Conservation (phyloP, 2,797 vertebrate species). For the Coluber constrictor region DNA sequence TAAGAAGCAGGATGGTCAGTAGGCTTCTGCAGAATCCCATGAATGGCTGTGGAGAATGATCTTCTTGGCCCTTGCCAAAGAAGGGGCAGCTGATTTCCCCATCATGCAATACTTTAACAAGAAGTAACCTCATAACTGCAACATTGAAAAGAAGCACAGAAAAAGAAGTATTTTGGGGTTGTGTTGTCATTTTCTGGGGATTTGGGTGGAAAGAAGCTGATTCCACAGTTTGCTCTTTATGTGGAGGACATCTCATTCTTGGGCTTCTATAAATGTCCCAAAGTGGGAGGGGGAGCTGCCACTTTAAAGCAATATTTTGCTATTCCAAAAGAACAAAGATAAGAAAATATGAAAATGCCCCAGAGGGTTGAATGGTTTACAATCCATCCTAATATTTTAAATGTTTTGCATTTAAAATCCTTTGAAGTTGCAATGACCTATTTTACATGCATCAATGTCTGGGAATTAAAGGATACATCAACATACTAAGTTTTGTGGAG, state of each 20-base stretch:
- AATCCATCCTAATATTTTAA: conserved; percentile 3
- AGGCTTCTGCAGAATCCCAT: background rate
- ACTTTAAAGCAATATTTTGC: background rate
- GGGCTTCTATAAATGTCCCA: background rate
- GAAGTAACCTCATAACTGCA: background rate
- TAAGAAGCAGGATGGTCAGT: background rate
- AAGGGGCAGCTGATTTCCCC: background rate
- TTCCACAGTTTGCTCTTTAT: background rate
- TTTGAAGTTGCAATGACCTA: conserved; percentile 26
- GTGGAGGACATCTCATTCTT: no score
- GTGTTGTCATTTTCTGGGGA: background rate
- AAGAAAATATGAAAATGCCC: background rate
- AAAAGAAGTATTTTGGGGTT: background rate
- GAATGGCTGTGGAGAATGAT: background rate
- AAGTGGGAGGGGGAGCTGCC: background rate
- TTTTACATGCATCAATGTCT: conserved; percentile 21
- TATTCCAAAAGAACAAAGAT: background rate
- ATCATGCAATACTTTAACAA: background rate
- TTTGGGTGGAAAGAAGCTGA: background rate
- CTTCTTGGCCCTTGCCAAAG: background rate
- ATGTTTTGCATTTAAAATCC: background rate
- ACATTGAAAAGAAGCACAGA: background rate
- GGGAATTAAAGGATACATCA: conserved; percentile 11
- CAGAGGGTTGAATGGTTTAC: background rate
- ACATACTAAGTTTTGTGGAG: background rate